Conservation (phyloP, 2,888 invertebrate species). For the Tupiocoris notatus region DNA sequence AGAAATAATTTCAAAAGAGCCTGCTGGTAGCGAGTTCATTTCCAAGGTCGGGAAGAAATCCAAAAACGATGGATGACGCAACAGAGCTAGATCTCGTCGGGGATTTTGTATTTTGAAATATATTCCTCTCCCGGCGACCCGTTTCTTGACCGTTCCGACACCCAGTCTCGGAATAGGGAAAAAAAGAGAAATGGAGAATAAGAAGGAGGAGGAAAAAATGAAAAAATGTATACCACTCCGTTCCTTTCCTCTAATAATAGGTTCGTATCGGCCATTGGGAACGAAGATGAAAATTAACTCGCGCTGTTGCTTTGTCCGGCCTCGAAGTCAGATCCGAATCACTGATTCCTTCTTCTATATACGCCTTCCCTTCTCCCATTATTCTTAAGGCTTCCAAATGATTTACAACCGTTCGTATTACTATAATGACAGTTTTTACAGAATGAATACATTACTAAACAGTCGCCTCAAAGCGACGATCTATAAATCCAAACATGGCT, state of each 20-base stretch:
- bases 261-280: constrained; percentile 41
- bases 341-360: constrained; percentile 24
- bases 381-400: constrained; percentile 5
- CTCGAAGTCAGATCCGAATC: constrained; percentile 36
- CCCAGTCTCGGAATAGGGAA: not conserved
- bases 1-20: no score
- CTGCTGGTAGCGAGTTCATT: no score
- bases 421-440: constrained; percentile 42
- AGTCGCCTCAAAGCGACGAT: constrained; percentile 18
- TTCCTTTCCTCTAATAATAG: constrained; percentile 30
- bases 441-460: constrained; percentile 38
- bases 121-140: not conserved
- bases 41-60: no score
- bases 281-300: constrained; percentile 41
- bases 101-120: not conserved
- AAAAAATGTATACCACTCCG: constrained; percentile 1
- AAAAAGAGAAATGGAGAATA: not conserved
- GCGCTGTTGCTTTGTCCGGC: not conserved
- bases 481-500: constrained; percentile 41
- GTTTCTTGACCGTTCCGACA: not conserved
- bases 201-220: constrained; percentile 2
- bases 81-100: no score
- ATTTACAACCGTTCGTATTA: constrained; percentile 40
- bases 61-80: no score
- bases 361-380: not conserved